Evolutionary conservation across 1,140 invertebrate species (phyloP).

Genomic region (Drosophila miranda): DNA sequence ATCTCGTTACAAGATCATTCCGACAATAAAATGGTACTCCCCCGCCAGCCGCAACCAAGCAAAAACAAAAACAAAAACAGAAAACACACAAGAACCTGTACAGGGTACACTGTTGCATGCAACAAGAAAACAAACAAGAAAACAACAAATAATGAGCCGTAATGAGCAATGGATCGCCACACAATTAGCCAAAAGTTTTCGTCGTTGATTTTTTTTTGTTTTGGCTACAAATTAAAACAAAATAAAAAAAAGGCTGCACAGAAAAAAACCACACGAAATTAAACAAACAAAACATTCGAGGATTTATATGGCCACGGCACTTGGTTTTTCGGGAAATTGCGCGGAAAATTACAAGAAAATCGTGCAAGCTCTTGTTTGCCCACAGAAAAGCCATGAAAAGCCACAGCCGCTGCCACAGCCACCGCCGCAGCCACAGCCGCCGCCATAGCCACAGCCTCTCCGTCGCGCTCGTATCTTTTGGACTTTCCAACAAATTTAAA

Average conservation of each 20-base stretch:
- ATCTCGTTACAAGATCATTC: slow-evolving; percentile 76
- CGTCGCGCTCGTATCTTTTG: slow-evolving; percentile 2
- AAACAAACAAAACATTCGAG: slow-evolving; percentile 66
- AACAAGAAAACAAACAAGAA: slow-evolving; percentile 37
- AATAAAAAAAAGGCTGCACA: slow-evolving; percentile 37
- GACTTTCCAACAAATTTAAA: slow-evolving; percentile 69
- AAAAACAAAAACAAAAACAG: slow-evolving; percentile 10
- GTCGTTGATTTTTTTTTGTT: slow-evolving; percentile 54
- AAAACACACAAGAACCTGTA: slow-evolving; percentile 71
- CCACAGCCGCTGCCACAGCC: slow-evolving; percentile 22
- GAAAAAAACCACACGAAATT: slow-evolving; percentile 68
- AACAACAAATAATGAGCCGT: slow-evolving; percentile 72
- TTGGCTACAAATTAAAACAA: slow-evolving; percentile 73
- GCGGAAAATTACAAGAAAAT: slow-evolving; percentile 79
- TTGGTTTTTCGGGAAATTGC: slow-evolving; percentile 55
- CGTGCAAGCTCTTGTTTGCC: slow-evolving; percentile 73
- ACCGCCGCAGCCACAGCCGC: slow-evolving; percentile 22
- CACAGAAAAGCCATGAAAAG: slow-evolving; percentile 55
- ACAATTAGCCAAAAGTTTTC: slow-evolving; percentile 73
- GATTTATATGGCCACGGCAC: slow-evolving; percentile 61
- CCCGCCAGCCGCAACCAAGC: slow-evolving; percentile 28
- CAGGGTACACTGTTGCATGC: slow-evolving; percentile 3
- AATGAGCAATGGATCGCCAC: slow-evolving; percentile 76
- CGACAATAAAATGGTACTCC: slow-evolving; percentile 69
- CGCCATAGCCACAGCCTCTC: not conserved